Conservation (phyloP, 2,888 invertebrate genomes). For the Fabriciana adippe region DNA sequence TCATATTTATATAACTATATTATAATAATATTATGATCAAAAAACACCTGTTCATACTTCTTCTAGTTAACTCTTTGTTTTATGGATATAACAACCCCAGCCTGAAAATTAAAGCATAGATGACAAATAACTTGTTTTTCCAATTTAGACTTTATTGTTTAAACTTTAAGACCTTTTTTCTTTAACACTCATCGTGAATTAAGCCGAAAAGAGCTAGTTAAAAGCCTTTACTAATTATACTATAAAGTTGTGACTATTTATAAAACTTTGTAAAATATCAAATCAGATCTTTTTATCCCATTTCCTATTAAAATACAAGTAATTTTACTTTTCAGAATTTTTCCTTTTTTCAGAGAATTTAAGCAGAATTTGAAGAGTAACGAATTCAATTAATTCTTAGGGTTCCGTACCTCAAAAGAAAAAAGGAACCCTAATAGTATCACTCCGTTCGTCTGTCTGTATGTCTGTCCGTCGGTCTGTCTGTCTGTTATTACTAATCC, state of each 20-base stretch:
- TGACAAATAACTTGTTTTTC: conserved; percentile 6
- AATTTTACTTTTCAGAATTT: not conserved
- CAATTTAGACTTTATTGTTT: conserved; percentile 5
- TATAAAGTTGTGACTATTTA: conserved; percentile 21
- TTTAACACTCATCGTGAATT: conserved; percentile 1
- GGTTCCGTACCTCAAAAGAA: no score
- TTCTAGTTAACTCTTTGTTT: not conserved
- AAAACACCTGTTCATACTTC: not conserved
- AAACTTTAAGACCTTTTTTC: not conserved
- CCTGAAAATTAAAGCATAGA: conserved; percentile 36
- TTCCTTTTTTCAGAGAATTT: not conserved
- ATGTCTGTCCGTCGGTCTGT: no score
- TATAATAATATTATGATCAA: not conserved
- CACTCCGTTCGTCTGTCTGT: no score
- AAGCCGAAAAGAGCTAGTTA: conserved; percentile 22
- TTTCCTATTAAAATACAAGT: conserved; percentile 1
- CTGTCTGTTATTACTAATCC: no score
- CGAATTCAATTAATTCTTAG: no score
- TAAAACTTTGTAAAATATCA: conserved; percentile 1
- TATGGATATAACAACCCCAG: conserved; percentile 24
- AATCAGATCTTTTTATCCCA: not conserved
- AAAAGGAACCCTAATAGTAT: not conserved
- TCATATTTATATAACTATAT: not conserved
- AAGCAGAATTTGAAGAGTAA: not conserved
- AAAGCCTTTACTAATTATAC: conserved; percentile 26